A percentile compares a stretch with the other conserved stretches of the same genome.
Conservation (phyloP, 2,888 invertebrate genomes). For the Amiota minor region DNA sequence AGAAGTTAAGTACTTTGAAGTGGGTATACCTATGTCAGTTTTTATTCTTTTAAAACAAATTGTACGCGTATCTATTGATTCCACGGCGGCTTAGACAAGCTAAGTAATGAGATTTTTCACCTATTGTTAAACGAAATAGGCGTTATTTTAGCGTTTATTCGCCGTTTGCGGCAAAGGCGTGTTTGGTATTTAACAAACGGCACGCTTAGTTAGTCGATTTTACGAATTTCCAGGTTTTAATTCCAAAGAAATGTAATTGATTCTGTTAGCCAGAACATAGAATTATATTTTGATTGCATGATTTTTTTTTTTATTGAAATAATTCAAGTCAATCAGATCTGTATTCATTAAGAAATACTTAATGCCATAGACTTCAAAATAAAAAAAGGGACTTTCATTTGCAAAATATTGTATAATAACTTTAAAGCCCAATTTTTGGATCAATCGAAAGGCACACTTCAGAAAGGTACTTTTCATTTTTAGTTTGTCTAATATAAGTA, state of each 20-base stretch:
- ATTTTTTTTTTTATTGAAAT: not conserved
- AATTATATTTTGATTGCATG: too few species aligned
- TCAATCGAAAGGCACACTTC: not conserved
- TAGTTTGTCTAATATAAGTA: too few species aligned
- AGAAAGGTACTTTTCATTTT: not conserved
- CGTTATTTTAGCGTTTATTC: not conserved
- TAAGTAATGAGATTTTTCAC: not conserved
- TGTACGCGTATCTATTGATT: constrained; percentile 18
- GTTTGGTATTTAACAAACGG: not conserved
- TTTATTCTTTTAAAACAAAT: constrained; percentile 13
- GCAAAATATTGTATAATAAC: not conserved
- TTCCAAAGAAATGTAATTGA: too few species aligned
- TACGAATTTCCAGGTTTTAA: too few species aligned
- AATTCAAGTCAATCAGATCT: too few species aligned
- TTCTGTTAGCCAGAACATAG: too few species aligned
- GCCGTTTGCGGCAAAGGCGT: not conserved
- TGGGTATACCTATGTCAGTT: not conserved
- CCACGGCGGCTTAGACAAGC: not conserved
- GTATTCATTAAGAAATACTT: too few species aligned
- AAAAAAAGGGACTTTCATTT: too few species aligned
- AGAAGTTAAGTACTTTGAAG: constrained; percentile 14
- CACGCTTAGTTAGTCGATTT: not conserved
- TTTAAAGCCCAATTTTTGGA: not conserved
- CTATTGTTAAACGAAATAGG: not conserved
- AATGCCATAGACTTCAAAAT: too few species aligned